These are phyloP conservation scores for Drosophila rellima DNA, from an alignment of 2,888 invertebrate species.

Conservation along the genomic window DNA sequence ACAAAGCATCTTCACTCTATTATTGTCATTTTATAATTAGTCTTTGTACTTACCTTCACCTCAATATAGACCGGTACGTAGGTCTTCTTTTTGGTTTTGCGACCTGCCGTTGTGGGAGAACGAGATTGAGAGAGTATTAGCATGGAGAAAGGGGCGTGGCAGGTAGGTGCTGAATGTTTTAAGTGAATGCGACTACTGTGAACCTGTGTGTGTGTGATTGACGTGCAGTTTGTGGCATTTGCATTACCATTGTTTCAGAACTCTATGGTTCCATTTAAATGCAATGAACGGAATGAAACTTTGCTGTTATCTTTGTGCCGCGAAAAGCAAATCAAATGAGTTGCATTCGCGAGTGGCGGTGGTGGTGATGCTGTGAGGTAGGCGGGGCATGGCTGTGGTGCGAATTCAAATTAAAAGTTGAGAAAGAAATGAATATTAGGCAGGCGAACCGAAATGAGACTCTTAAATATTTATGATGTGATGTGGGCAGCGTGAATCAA, in stretches of 20 bases:
- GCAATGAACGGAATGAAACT: slow-evolving; percentile 74
- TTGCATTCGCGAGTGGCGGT: slow-evolving; percentile 30
- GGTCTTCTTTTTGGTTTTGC: slow-evolving; percentile 79
- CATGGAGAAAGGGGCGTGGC: slow-evolving; percentile 43
- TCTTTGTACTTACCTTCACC: slow-evolving; percentile 81
- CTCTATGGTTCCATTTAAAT: slow-evolving; percentile 72
- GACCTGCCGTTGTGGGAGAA: slow-evolving; percentile 28
- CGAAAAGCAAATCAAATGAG: slow-evolving; percentile 70
- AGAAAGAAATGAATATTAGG: slow-evolving; percentile 77
- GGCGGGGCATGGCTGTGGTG: slow-evolving; percentile 21
- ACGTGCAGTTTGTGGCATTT: slow-evolving; percentile 58
- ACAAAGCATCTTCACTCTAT: background rate
- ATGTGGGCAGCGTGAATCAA: slow-evolving; percentile 51
- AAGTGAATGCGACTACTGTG: slow-evolving; percentile 52
- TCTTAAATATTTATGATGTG: slow-evolving; percentile 83
- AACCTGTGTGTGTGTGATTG: slow-evolving; percentile 65
- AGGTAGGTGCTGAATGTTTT: slow-evolving; percentile 29
- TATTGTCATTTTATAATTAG: no score
- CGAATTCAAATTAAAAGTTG: slow-evolving; percentile 79
- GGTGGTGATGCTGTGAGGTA: background rate
- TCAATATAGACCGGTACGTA: slow-evolving; percentile 82
- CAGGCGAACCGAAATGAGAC: slow-evolving; percentile 67
- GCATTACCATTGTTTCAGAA: slow-evolving; percentile 58
- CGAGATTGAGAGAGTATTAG: slow-evolving; percentile 37
- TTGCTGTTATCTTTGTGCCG: slow-evolving; percentile 62